phyloP scores from a whole-genome alignment of 2,888 invertebrate genomes.

The Ligdia adustata region DNA sequence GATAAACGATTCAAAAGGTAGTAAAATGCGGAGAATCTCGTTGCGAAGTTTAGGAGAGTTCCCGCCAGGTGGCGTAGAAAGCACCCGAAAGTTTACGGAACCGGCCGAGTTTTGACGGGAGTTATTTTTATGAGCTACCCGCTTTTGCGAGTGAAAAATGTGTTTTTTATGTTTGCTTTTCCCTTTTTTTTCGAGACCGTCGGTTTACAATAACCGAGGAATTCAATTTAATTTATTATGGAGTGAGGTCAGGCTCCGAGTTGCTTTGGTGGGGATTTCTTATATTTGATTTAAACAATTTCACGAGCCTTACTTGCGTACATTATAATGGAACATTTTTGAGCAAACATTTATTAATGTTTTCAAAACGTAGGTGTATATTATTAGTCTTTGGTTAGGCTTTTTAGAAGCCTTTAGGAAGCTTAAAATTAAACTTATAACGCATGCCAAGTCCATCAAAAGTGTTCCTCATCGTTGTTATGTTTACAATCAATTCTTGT shows the following conservation, averaged over 20 bases:
- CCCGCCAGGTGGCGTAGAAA: conserved; percentile 38
- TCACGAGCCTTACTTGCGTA: too few relatives aligned
- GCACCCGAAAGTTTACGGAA: conserved; percentile 30
- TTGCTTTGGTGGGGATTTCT: neutral
- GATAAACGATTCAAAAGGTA: conserved; percentile 58
- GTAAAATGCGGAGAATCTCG: conserved; percentile 41
- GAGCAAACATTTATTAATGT: too few relatives aligned
- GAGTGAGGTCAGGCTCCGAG: conserved; percentile 3
- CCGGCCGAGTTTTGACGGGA: conserved; percentile 33
- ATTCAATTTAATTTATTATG: conserved; percentile 22
- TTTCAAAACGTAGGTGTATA: too few relatives aligned
- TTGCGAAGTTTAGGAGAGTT: conserved; percentile 23
- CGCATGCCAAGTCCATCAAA: too few relatives aligned
- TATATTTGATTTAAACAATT: too few relatives aligned
- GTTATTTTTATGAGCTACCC: conserved; percentile 34
- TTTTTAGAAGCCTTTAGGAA: too few relatives aligned
- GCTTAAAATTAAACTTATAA: too few relatives aligned
- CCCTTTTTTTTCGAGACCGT: conserved; percentile 13
- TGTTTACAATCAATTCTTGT: too few relatives aligned
- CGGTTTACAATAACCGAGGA: conserved; percentile 18
- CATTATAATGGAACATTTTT: too few relatives aligned
- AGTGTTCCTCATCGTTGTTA: too few relatives aligned
- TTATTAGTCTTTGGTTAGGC: too few relatives aligned
- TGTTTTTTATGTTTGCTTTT: conserved; percentile 26
- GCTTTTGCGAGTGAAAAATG: conserved; percentile 33